phyloP scores from a whole-genome alignment of 2,888 invertebrate species.

The Leptogaster cylindrica region DNA sequence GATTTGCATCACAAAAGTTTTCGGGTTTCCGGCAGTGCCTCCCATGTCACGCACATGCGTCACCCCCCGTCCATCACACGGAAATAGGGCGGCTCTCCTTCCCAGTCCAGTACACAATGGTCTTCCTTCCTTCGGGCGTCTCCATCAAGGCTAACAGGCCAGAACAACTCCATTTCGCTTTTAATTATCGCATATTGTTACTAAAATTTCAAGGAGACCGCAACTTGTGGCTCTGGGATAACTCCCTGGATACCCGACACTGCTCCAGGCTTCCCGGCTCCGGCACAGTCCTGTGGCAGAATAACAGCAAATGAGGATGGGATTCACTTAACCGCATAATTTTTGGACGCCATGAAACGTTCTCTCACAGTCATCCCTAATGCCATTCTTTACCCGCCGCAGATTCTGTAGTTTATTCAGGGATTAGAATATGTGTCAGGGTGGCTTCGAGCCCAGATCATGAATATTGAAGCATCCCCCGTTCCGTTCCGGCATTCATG shows the following conservation, averaged over 20 bases:
- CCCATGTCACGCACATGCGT: neutral
- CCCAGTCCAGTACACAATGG: neutral
- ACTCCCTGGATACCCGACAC: neutral
- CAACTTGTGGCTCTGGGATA: neutral
- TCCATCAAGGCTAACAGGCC: too few relatives aligned
- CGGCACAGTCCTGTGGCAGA: neutral
- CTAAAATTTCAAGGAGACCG: neutral
- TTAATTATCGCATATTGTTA: constrained; percentile 8
- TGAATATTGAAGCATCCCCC: neutral
- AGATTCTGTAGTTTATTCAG: neutral
- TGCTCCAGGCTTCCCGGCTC: neutral
- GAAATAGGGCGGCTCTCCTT: too few relatives aligned
- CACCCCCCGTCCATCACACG: neutral
- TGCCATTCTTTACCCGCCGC: neutral
- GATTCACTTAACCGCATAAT: neutral
- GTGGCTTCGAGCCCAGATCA: neutral
- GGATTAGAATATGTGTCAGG: constrained; percentile 7
- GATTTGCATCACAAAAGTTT: constrained; percentile 3
- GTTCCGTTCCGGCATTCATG: too few relatives aligned
- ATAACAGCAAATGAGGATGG: neutral
- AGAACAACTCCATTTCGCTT: constrained; percentile 9
- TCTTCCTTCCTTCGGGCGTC: neutral
- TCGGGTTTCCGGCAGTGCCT: neutral
- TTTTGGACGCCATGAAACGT: neutral
- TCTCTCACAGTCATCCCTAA: neutral